Base-by-base conservation (phyloP, 2,888 invertebrate genomes). In the Trypoxylon attenuatum region DNA sequence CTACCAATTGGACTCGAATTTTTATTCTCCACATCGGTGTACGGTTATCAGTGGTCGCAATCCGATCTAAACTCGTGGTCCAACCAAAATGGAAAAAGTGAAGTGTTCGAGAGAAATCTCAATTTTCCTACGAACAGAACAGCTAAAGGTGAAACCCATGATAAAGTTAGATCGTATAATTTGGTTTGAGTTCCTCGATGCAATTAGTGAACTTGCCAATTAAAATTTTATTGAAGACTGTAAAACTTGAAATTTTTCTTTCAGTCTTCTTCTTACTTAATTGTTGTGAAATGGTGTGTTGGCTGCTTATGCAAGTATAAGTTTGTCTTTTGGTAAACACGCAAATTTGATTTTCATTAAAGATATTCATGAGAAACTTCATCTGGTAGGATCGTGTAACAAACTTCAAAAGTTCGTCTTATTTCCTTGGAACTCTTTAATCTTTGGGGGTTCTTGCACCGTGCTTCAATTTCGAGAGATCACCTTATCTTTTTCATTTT, bases 21-120 rank as follows among this genome's bases (percentile, higher is more conserved):
- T 38, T n/a, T 75, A 23, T 33, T 75, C 38, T 42, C 39, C 16
- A 53, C 63, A 6, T 72, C 72, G 16, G 41, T 29, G 10, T 47
- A 18, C 38, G 66, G 65, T 22, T 50, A 66, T 15, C 72, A 72
- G 47, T 74, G 76, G 74, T 72, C 66, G n/a, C 38, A 75, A 29
- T n/a, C 59, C 8, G 68, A 58, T 15, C 19, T 67, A 45, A 47
- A 61, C 19, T 23, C 52, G 16, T 75, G 69, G 66, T 39, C 56
- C 29, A 46, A 25, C 15, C 64, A 38, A 10, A 23, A 8, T 5
- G 18, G 15, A 4, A 41, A 56, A 18, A 60, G 19, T 43, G 41
- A 59, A 2, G 5, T 5, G 19, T 42, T 38, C 3, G 27, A 46
- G 19, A 22, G 66, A 8, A 38, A 18, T 8, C 19, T 39, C 8